Evolutionary conservation across 2,113 vertebrate genomes (phyloP).

Genomic region (Silurus glanis): DNA sequence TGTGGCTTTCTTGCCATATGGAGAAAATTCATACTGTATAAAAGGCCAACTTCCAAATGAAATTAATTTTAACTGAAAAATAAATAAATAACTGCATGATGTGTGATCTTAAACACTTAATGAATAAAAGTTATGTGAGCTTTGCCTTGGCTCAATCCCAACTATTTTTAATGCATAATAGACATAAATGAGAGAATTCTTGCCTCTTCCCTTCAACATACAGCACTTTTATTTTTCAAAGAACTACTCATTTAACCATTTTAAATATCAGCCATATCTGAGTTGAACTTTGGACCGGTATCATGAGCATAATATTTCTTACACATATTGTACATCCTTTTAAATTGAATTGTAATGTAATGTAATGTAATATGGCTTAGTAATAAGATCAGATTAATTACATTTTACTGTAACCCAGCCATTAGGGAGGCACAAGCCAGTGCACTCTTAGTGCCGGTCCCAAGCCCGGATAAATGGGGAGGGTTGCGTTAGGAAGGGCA

Average conservation of each 20-base stretch:
- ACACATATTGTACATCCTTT: no score
- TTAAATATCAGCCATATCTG: neutral
- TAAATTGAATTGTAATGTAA: no score
- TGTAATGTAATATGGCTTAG: no score
- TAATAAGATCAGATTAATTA: no score
- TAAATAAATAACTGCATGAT: neutral
- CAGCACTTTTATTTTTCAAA: constrained; percentile 17
- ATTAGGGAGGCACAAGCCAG: no score
- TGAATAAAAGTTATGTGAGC: neutral
- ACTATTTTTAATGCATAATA: neutral
- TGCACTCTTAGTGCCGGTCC: no score
- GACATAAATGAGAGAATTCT: neutral
- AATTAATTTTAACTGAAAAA: neutral
- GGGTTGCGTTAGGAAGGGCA: no score
- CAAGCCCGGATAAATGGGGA: no score
- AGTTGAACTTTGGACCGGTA: constrained; percentile 31
- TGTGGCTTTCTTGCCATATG: neutral
- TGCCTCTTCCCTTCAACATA: neutral
- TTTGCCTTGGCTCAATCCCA: neutral
- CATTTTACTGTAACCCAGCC: no score
- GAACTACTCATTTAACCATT: neutral
- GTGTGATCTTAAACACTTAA: neutral
- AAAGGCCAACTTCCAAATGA: neutral
- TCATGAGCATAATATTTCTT: neutral
- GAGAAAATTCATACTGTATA: neutral